Percentiles rank a stretch among this genome's conserved stretches.
These are phyloP conservation scores for Tromatobia lineatoria DNA, from an alignment of 2,888 invertebrate species.

Conservation along the genomic window DNA sequence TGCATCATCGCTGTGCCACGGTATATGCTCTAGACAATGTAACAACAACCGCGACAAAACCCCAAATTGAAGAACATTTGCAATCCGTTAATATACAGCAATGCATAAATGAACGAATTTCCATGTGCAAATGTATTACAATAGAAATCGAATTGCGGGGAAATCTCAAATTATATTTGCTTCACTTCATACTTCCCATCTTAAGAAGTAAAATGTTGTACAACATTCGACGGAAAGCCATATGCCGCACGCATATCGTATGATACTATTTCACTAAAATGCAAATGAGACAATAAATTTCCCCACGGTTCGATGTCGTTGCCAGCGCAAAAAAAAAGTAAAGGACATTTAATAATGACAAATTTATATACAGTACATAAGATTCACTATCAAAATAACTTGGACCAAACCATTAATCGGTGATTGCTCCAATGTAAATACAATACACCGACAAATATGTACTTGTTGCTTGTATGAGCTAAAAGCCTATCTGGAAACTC, in stretches of 20 bases:
- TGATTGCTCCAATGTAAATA: not conserved
- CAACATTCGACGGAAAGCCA: too few relatives aligned
- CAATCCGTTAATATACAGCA: constrained; percentile 4
- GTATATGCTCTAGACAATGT: not conserved
- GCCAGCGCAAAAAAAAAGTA: not conserved
- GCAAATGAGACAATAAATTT: not conserved
- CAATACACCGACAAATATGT: constrained; percentile 23
- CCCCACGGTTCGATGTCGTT: not conserved
- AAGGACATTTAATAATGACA: not conserved
- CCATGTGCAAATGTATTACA: not conserved
- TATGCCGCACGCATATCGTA: too few relatives aligned
- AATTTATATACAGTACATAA: too few relatives aligned
- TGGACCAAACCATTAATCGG: not conserved
- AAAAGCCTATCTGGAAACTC: constrained; percentile 71
- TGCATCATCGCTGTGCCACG: not conserved
- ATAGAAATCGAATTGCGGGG: not conserved
- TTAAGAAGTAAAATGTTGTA: too few relatives aligned
- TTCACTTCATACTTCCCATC: too few relatives aligned
- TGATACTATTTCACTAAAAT: too few relatives aligned
- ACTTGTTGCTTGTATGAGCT: constrained; percentile 76
- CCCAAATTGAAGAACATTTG: constrained; percentile 17
- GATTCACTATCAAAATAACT: too few relatives aligned
- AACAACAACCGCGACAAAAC: constrained; percentile 15
- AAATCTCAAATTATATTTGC: not conserved
- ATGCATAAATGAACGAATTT: constrained; percentile 13